A percentile compares a stretch with the other conserved stretches of the same genome.
Evolutionary conservation across 2,797 vertebrate genomes (phyloP).

Genomic region (Aselliscus stoliczkanus): DNA sequence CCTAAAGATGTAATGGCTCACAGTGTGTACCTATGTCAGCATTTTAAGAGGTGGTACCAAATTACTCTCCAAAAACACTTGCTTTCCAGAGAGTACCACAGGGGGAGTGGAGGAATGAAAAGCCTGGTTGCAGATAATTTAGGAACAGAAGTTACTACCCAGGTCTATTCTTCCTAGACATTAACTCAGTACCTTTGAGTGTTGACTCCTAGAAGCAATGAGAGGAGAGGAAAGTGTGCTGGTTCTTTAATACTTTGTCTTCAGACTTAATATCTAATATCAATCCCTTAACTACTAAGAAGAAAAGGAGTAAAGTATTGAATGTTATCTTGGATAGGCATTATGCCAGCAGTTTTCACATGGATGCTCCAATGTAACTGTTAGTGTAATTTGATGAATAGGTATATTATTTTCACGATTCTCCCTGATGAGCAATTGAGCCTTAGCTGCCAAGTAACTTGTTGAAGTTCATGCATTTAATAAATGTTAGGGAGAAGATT

Average conservation of each 20-base stretch:
- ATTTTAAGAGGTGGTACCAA: neutral
- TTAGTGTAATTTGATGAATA: neutral
- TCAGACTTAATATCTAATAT: neutral
- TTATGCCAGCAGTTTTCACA: neutral
- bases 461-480: neutral
- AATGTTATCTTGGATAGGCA: neutral
- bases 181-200: neutral
- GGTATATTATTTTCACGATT: neutral
- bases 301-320: neutral
- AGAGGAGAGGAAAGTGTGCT: neutral
- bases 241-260: neutral
- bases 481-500: neutral
- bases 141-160: neutral
- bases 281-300: neutral
- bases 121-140: constrained; percentile 21
- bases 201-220: neutral
- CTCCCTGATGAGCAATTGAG: neutral
- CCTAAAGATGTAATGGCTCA: neutral
- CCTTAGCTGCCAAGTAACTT: neutral
- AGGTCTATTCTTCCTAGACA: neutral
- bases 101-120: neutral
- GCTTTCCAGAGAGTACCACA: constrained; percentile 4
- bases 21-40: neutral
- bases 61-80: constrained; percentile 11
- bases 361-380: constrained; percentile 1